A percentile compares a stretch with the other conserved stretches of the same genome.
Conservation (phyloP, 2,113 vertebrate species). For the Pollachius pollachius region DNA sequence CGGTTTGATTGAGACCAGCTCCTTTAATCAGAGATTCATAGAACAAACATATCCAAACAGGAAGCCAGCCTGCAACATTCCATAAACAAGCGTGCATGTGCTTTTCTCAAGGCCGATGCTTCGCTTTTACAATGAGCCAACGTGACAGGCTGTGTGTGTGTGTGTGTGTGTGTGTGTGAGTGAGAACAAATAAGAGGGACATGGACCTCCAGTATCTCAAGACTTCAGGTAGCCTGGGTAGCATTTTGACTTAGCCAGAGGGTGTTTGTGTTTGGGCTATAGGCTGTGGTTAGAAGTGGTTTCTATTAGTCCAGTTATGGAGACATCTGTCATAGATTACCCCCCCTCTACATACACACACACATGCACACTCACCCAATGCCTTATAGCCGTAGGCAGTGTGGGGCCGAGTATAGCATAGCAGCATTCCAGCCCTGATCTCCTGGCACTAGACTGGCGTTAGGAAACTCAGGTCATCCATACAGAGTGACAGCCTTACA, state of each 20-base stretch:
- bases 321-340: slow-evolving; percentile 51
- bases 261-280: slow-evolving; percentile 16
- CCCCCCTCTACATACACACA: background rate
- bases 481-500: slow-evolving; percentile 21
- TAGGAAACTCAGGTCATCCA: slow-evolving; percentile 12
- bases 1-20: background rate
- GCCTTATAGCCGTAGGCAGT: slow-evolving; percentile 37
- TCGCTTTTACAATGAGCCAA: slow-evolving; percentile 22
- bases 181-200: background rate
- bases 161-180: slow-evolving; percentile 5
- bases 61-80: no score
- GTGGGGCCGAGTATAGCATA: slow-evolving; percentile 23
- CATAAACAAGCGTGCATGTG: background rate
- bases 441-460: slow-evolving; percentile 25
- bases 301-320: slow-evolving; percentile 68
- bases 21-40: background rate
- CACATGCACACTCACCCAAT: background rate
- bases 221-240: slow-evolving; percentile 36
- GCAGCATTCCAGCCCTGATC: slow-evolving; percentile 29
- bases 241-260: slow-evolving; percentile 21
- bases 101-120: slow-evolving; percentile 14
- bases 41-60: no score
- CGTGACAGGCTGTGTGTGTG: slow-evolving; percentile 18
- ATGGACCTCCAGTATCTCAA: slow-evolving; percentile 8
- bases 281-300: slow-evolving; percentile 44